Conservation (phyloP, 2,888 invertebrate genomes). For the Choristoneura rosaceana region DNA sequence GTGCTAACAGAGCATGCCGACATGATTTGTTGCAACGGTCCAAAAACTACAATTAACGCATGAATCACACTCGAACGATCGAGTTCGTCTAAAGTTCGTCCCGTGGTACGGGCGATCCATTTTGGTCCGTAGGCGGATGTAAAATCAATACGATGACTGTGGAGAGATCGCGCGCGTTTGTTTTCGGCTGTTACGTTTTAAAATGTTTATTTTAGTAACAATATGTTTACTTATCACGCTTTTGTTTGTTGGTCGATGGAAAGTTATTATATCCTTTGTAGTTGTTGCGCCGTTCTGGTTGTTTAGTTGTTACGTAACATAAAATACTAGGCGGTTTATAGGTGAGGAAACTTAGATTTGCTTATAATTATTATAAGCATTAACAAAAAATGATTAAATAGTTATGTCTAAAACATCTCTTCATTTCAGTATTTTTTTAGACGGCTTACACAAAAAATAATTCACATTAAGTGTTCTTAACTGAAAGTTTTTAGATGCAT, state of each 20-base stretch:
- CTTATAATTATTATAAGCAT: no score
- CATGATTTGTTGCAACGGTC: not conserved
- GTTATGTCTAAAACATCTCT: no score
- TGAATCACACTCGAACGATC: constrained; percentile 11
- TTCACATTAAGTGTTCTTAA: no score
- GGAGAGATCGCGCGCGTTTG: constrained; percentile 71
- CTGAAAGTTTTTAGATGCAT: no score
- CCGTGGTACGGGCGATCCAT: constrained; percentile 60
- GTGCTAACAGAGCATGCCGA: not conserved
- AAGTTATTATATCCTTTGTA: constrained; percentile 38
- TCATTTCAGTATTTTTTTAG: no score
- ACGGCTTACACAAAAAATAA: no score
- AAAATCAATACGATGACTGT: constrained; percentile 80
- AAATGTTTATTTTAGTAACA: constrained; percentile 59
- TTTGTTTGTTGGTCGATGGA: constrained; percentile 29
- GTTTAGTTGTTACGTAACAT: not conserved
- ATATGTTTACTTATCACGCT: constrained; percentile 36
- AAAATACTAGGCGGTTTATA: not conserved
- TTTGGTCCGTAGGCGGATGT: constrained; percentile 73
- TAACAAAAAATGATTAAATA: no score
- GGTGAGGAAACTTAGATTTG: not conserved
- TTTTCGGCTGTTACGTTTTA: constrained; percentile 54
- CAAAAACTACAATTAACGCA: not conserved
- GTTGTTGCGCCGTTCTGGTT: constrained; percentile 6
- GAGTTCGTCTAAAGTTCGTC: constrained; percentile 32